These are phyloP conservation scores for Oncopeltus fasciatus DNA, from an alignment of 1,140 invertebrate species.

Conservation along the genomic window DNA sequence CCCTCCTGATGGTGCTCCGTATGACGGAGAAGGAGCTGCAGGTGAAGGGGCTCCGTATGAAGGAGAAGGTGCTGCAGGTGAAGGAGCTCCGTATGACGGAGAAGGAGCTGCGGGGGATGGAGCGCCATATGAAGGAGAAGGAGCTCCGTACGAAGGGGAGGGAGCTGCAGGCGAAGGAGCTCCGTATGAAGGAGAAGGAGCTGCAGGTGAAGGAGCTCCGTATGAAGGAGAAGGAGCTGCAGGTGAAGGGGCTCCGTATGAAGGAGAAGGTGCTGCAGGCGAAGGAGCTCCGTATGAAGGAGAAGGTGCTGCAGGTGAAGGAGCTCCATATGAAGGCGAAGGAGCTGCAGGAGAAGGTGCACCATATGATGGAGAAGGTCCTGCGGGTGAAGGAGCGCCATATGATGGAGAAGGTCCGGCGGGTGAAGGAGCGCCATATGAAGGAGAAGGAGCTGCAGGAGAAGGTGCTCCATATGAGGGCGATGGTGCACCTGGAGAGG, in stretches of 20 bases:
- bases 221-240: constrained; percentile 12
- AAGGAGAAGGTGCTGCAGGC: no score
- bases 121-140: constrained; percentile 12
- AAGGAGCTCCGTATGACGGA: constrained; percentile 20
- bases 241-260: constrained; percentile 19
- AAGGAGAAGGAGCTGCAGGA: not conserved
- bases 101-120: constrained; percentile 12
- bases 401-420: no score
- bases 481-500: constrained; percentile 11
- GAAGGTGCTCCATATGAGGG: constrained; percentile 16
- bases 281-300: not conserved
- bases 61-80: constrained; percentile 10
- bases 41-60: constrained; percentile 18
- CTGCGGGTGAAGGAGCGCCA: not conserved
- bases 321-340: not conserved
- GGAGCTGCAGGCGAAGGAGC: constrained; percentile 1
- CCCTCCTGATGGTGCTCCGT: constrained; percentile 14
- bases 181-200: not conserved
- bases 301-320: not conserved
- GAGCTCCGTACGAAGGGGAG: no score
- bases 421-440: no score
- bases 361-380: no score
- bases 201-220: constrained; percentile 11
- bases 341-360: no score
- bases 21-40: constrained; percentile 12